phyloP scores from a whole-genome alignment of 2,113 vertebrate genomes.

The Tupaia chinensis region DNA sequence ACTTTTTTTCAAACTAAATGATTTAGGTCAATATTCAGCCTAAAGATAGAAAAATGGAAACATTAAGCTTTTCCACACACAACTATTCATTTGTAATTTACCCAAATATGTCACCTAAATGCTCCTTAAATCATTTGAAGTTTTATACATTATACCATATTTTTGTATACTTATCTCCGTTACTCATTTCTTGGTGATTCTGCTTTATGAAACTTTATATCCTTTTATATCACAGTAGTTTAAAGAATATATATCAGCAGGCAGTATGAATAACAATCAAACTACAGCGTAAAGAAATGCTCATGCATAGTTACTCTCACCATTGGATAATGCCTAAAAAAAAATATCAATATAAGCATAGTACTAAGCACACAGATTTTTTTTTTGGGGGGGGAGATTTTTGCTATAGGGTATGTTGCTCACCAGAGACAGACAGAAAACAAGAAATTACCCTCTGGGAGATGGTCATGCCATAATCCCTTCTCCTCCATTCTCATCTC shows the following conservation, averaged over 20 bases:
- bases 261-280: background rate
- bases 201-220: background rate
- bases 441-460: no score
- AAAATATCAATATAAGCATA: background rate
- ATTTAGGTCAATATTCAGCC: background rate
- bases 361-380: background rate
- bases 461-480: no score
- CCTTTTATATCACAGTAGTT: background rate
- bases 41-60: constrained; percentile 19
- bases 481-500: no score
- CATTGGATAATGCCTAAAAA: background rate
- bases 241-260: background rate
- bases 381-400: no score
- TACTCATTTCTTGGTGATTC: background rate
- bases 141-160: constrained; percentile 4
- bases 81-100: constrained; percentile 32
- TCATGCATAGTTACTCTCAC: background rate
- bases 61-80: constrained; percentile 2
- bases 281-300: background rate
- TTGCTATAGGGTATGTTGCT: no score
- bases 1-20: background rate
- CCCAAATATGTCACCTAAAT: constrained; percentile 41
- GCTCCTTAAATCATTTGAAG: background rate
- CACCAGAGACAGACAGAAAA: no score
- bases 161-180: constrained; percentile 43